Conservation (phyloP, 2,888 invertebrate genomes). For the Bhutanitis thaidina region DNA sequence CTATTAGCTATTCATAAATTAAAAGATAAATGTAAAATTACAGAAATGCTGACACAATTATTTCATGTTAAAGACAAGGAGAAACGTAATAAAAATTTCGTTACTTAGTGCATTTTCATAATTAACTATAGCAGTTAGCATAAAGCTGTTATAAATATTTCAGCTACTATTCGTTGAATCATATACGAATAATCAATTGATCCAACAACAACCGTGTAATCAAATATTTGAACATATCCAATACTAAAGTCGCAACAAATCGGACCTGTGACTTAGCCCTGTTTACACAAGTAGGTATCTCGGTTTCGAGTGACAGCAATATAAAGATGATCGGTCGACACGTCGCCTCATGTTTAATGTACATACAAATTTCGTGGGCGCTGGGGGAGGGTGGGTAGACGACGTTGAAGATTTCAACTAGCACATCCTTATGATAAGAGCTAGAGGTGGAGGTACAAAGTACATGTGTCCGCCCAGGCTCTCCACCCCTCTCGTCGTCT, state of each 20-base stretch:
- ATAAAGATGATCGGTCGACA: slow-evolving; percentile 69
- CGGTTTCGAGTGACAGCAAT: slow-evolving; percentile 47
- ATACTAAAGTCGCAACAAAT: slow-evolving; percentile 33
- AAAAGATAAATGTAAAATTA: no score
- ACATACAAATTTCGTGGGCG: slow-evolving; percentile 66
- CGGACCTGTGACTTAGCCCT: slow-evolving; percentile 37
- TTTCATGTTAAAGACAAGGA: no score
- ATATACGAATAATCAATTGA: background rate
- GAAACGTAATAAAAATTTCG: no score
- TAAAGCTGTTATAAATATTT: no score
- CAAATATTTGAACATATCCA: slow-evolving; percentile 7
- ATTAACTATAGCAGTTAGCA: no score
- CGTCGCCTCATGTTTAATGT: slow-evolving; percentile 72
- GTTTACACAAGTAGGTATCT: slow-evolving; percentile 42
- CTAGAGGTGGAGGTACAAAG: slow-evolving; percentile 37
- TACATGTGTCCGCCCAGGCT: slow-evolving; percentile 64
- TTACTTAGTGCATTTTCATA: no score
- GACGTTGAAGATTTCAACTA: slow-evolving; percentile 24
- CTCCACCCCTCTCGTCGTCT: slow-evolving; percentile 30
- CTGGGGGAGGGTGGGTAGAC: slow-evolving; percentile 32
- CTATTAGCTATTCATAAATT: no score
- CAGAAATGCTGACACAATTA: no score
- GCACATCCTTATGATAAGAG: slow-evolving; percentile 52
- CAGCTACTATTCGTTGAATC: no score
- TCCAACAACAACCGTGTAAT: background rate